Conservation (phyloP, 1,140 invertebrate species). For the Samia ricini region DNA sequence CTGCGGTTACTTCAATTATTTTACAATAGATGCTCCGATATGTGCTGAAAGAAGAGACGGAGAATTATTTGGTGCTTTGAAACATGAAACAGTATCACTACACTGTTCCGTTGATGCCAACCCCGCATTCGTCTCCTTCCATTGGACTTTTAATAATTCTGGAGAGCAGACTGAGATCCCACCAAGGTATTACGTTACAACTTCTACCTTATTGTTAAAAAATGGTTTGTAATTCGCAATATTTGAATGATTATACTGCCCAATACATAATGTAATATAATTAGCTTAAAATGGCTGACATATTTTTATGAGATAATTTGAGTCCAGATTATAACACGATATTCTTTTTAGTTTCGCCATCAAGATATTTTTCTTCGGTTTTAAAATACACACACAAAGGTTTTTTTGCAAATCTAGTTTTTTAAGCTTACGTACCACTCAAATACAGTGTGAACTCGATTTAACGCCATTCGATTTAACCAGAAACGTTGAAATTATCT, state of each 20-base stretch:
- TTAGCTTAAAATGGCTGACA: not conserved
- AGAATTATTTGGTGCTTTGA: constrained; percentile 88
- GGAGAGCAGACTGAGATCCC: constrained; percentile 88
- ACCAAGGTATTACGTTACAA: constrained; percentile 71
- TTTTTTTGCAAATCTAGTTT: too few relatives aligned
- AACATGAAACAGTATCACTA: constrained; percentile 89
- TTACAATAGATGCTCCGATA: constrained; percentile 85
- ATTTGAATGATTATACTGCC: too few relatives aligned
- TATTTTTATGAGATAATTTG: too few relatives aligned
- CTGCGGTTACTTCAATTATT: not conserved
- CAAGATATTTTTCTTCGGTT: too few relatives aligned
- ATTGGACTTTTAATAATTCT: constrained; percentile 94
- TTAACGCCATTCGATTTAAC: too few relatives aligned
- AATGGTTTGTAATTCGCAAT: constrained; percentile 3
- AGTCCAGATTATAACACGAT: too few relatives aligned
- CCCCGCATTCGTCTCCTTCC: constrained; percentile 87
- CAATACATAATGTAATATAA: constrained; percentile 8
- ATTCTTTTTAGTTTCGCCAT: too few relatives aligned
- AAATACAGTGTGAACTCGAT: too few relatives aligned
- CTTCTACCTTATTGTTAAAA: not conserved
- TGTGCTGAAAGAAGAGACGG: constrained; percentile 85
- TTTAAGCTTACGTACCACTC: too few relatives aligned
- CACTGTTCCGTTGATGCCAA: constrained; percentile 92
- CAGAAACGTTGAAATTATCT: too few relatives aligned
- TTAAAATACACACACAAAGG: too few relatives aligned